Conservation (phyloP, 2,113 vertebrate genomes). For the Okapia johnstoni region DNA sequence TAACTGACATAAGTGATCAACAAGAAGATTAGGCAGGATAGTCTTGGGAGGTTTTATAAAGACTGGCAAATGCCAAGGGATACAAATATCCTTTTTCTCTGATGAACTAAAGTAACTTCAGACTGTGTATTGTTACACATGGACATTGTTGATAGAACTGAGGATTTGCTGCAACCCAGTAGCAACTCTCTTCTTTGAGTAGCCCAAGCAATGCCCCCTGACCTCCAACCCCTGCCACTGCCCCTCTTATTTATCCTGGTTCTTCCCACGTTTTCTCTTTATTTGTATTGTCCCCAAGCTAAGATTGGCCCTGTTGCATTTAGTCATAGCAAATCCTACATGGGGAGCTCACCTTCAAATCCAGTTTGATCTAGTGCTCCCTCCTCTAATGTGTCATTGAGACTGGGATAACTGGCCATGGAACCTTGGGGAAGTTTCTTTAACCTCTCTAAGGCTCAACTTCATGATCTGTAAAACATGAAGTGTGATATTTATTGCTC, state of each 20-base stretch:
- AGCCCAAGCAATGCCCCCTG: background rate
- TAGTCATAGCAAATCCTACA: background rate
- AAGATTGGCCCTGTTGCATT: background rate
- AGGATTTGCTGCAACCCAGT: background rate
- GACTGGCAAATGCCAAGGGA: background rate
- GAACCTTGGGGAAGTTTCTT: background rate
- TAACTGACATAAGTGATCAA: background rate
- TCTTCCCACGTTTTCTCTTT: background rate
- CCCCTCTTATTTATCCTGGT: background rate
- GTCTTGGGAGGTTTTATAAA: background rate
- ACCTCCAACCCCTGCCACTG: rapidly evolving
- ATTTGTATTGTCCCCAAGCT: background rate
- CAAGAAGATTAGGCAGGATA: background rate
- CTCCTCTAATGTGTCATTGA: background rate
- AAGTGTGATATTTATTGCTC: background rate
- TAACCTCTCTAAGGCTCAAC: background rate
- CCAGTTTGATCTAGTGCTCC: background rate
- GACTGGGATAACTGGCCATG: background rate
- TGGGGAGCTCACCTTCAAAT: background rate
- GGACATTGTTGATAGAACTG: background rate
- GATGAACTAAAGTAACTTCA: background rate
- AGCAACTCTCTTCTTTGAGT: background rate
- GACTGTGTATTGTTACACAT: background rate
- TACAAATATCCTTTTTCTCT: background rate
- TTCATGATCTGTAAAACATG: background rate